Evolutionary conservation across 2,888 invertebrate genomes (phyloP), one percentile per base, ranked within the genome.

Genomic region (Acleris holmiana): DNA sequence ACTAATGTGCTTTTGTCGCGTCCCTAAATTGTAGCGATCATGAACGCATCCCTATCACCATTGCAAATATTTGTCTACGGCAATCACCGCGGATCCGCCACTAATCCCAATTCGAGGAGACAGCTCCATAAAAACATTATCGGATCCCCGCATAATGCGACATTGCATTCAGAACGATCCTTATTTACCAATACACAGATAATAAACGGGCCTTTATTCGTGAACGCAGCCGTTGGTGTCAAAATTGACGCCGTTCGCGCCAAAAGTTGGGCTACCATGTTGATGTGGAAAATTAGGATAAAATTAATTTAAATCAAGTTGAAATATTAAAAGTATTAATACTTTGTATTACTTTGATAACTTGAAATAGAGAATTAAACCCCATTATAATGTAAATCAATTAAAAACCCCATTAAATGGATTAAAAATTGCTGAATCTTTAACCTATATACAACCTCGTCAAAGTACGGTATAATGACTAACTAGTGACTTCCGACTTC

Each of bases 121-220:
- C 83, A 80, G 78, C 78, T 71, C 67, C 65, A 80, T 76, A 85
- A 83, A 85, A 86, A 85, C 82, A 83, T 80, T 80, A 85, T 81
- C 76, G 67, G 75, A 76, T 56, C 48, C 73, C 74, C 73, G 72
- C 75, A 88, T 88, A 87, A 88, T 82, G 81, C 77, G 79, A 81
- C 64, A 55, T 55, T 65, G 59, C 60, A 55, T 82, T 83, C 83
- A 82, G 77, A 78, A 75, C 74, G 76, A 79, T 81, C 82, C 82
- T 80, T 90, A 90, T 88, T 88, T 88, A 83, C 84, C 86, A 86
- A 88, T 89, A 86, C 84, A 87, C 86, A 85, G 83, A 91, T 90
- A 89, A 90, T 90, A 89, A 86, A 87, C 86, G 81, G 77, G 76
- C 79, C 74, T 78, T 71, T 83, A 85, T 84, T 84, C 80, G 77